phyloP scores from a whole-genome alignment of 2,113 vertebrate species.

The Ceuthmochares aereus region DNA sequence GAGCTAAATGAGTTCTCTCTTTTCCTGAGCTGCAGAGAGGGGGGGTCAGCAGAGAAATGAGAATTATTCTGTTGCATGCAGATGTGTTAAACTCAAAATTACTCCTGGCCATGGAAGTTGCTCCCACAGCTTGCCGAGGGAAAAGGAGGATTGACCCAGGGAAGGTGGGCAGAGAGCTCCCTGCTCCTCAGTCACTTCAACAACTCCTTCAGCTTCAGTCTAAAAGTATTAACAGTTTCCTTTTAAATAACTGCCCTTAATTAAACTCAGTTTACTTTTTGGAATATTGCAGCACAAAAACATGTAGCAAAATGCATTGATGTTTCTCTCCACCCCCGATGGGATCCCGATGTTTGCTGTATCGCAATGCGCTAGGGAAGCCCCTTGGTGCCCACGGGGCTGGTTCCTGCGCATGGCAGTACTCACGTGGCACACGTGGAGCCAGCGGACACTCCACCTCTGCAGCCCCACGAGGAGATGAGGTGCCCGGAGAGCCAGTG shows the following conservation, averaged over 20 bases:
- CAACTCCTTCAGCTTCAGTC: background rate
- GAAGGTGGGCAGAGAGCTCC: background rate
- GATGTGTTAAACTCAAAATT: conserved; percentile 31
- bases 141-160: background rate
- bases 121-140: conserved; percentile 3
- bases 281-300: background rate
- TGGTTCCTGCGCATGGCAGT: rapidly evolving
- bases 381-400: no score
- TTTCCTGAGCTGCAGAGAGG: conserved; percentile 45
- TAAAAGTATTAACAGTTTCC: background rate
- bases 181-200: background rate
- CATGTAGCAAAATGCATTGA: rapidly evolving
- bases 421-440: rapidly evolving
- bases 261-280: background rate
- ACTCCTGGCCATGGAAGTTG: conserved; percentile 34
- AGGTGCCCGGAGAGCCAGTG: background rate
- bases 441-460: rapidly evolving
- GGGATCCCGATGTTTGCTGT: no score
- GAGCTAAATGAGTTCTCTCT: conserved; percentile 75
- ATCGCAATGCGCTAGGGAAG: rapidly evolving
- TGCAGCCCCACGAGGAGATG: background rate
- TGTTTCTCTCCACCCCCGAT: rapidly evolving
- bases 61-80: conserved; percentile 52
- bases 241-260: conserved; percentile 2
- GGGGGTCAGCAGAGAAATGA: conserved; percentile 52